Conservation (phyloP, 2,888 invertebrate genomes). For the Oxytorus armatus region DNA sequence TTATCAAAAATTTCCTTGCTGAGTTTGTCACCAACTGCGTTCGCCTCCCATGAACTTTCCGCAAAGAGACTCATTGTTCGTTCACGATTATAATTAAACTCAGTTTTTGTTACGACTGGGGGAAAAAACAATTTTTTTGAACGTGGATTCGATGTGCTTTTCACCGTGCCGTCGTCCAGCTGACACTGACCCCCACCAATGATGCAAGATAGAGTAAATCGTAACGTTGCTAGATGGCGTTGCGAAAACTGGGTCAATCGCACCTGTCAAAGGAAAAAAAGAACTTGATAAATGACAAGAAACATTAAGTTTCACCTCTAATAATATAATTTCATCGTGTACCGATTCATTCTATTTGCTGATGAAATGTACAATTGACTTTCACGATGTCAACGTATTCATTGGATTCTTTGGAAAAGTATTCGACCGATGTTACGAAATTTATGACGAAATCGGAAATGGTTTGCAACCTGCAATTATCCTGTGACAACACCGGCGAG, state of each 20-base stretch:
- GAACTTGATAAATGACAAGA: constrained; percentile 3
- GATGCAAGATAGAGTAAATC: background rate
- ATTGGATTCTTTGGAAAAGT: constrained; percentile 76
- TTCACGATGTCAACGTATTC: constrained; percentile 75
- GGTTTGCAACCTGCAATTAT: background rate
- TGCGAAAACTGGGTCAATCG: constrained; percentile 22
- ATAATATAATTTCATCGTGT: background rate
- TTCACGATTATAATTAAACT: background rate
- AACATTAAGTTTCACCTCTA: background rate
- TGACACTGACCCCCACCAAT: background rate
- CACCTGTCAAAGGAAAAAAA: constrained; percentile 26
- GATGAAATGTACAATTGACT: constrained; percentile 4
- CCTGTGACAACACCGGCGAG: constrained; percentile 14
- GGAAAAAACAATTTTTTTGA: background rate
- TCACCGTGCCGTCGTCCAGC: background rate
- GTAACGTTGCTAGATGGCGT: constrained; percentile 39
- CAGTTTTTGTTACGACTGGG: background rate
- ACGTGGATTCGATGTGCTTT: background rate
- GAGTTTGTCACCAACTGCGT: constrained; percentile 69
- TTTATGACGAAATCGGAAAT: background rate
- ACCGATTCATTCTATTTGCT: background rate
- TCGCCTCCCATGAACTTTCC: constrained; percentile 71
- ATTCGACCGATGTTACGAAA: background rate
- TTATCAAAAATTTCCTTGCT: constrained; percentile 69
- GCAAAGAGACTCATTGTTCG: constrained; percentile 70